Percentiles rank a stretch among this genome's conserved stretches.
phyloP scores from a whole-genome alignment of 2,113 vertebrate species.

The Rattus norvegicus region DNA sequence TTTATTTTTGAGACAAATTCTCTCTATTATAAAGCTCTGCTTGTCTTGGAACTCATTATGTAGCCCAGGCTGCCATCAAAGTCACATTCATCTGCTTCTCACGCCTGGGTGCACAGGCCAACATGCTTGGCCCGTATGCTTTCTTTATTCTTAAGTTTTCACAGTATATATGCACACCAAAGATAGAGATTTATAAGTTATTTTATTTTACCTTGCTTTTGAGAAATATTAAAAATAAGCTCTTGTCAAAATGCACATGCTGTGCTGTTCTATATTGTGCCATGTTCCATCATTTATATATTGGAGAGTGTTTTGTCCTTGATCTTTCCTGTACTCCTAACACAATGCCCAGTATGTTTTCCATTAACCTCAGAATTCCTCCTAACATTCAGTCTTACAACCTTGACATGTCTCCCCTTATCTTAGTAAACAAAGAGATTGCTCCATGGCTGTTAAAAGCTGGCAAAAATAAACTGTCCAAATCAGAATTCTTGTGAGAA shows the following conservation, averaged over 20 bases:
- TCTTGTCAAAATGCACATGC: conserved; percentile 47
- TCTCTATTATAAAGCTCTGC: background rate
- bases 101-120: background rate
- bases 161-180: background rate
- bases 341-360: conserved; percentile 69
- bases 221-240: conserved; percentile 37
- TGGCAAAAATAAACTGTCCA: conserved; percentile 65
- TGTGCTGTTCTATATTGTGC: background rate
- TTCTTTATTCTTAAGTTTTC: conserved; percentile 20
- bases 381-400: conserved; percentile 18
- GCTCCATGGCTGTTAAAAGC: conserved; percentile 57
- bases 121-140: background rate
- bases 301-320: conserved; percentile 54
- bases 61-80: background rate
- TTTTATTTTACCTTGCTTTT: conserved; percentile 29
- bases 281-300: conserved; percentile 37
- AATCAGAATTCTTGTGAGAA: conserved; percentile 64
- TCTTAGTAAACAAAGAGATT: conserved; percentile 60
- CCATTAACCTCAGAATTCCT: conserved; percentile 70
- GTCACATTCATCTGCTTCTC: background rate
- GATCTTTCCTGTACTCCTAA: conserved; percentile 26
- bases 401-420: conserved; percentile 52
- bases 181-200: background rate
- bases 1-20: background rate
- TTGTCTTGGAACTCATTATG: background rate